These are phyloP conservation scores for Hydropotes inermis DNA, from an alignment of 2,113 vertebrate genomes.

Conservation along the genomic window DNA sequence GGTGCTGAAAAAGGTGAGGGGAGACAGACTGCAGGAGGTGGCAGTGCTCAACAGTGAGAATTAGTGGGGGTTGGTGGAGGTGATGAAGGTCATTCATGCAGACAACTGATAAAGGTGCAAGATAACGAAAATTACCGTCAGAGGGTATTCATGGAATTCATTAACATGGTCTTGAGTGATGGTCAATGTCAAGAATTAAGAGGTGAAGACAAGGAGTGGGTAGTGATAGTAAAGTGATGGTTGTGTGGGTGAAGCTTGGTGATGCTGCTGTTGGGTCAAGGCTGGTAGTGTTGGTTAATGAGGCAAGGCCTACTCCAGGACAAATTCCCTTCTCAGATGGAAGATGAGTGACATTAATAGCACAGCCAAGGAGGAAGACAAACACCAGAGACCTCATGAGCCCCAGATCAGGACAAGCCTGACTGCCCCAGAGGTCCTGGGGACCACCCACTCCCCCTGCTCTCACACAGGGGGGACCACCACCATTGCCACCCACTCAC, in stretches of 20 bases:
- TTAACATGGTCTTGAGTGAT: neutral
- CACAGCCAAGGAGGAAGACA: neutral
- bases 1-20: too few relatives aligned
- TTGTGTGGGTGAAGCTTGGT: neutral
- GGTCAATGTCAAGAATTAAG: neutral
- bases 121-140: neutral
- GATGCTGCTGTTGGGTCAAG: neutral
- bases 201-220: too few relatives aligned
- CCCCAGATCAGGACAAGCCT: neutral
- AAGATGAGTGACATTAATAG: neutral
- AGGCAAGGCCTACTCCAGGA: neutral
- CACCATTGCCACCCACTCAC: slow-evolving; percentile 32
- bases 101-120: neutral
- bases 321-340: neutral
- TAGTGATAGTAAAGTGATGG: neutral
- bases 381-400: neutral
- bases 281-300: too few relatives aligned
- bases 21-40: neutral
- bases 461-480: neutral
- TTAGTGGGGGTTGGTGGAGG: neutral
- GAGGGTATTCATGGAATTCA: neutral
- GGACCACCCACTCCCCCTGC: neutral
- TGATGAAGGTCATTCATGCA: accelerated
- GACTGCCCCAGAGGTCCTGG: neutral
- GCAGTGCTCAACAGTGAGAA: neutral